Evolutionary conservation across 2,888 invertebrate genomes (phyloP), one percentile per base, ranked within the genome.

Genomic region (Anarsia innoxiella): DNA sequence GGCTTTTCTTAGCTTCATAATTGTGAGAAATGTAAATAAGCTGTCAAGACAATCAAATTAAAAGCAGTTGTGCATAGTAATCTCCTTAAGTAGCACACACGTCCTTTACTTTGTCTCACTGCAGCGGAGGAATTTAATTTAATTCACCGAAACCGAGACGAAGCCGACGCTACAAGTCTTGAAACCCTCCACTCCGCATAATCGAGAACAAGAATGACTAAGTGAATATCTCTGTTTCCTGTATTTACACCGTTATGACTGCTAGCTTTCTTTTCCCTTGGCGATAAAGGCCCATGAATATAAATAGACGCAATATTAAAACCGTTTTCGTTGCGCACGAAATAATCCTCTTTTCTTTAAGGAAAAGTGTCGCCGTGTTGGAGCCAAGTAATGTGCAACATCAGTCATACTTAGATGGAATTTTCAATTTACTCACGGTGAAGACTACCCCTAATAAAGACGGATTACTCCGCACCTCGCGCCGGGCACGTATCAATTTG

Each of bases 351-450:
- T 78, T 77, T 77, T 73, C 70, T 75, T 76, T 60, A 58, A 66
- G 64, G 61, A 31, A 60, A 65, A 71, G 69, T 79, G 82, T 80
- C 80, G 69, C 62, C 64, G 59, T 64, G 66, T 63, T 64, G 66
- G 52, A 65, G 67, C 44, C 75, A 66, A 80, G 74, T 83, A 80
- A 83, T 82, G 73, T 71, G 62, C 56, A 70, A 66, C 78, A 84
- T 84, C 83, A 77, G 69, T 84, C 80, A 83, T 84, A 77, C 83
- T 84, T 83, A 83, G 77, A 56, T 66, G 62, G 68, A 78, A 71
- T 79, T 84, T 83, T 84, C 83, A 82, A 83, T 83, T 83, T 83
- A 76, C 74, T 58, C 54, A 43, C 55, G 52, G 64, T 59, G 73
- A 63, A 66, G 66, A 69, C 65, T 67, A 54, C 51, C 62, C 55